A percentile compares a stretch with the other conserved stretches of the same genome.
These are phyloP conservation scores for Molorchus minor DNA, from an alignment of 2,888 invertebrate genomes.

Conservation along the genomic window DNA sequence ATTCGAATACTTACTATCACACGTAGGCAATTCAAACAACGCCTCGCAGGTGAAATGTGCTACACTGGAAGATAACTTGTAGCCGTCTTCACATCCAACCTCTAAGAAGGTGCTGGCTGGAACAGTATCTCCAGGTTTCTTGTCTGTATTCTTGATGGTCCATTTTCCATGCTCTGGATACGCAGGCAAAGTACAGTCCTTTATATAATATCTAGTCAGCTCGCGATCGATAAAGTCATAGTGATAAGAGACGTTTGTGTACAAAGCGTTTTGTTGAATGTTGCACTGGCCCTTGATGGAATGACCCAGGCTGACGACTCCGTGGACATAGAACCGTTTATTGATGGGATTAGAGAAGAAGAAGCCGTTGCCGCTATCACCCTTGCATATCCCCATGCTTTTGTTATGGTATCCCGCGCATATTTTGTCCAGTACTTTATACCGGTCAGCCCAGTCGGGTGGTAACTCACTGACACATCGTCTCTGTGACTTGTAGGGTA, in stretches of 20 bases:
- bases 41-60: conserved; percentile 25
- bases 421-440: conserved; percentile 32
- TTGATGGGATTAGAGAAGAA: neutral
- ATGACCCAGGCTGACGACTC: neutral
- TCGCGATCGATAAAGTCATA: conserved; percentile 32
- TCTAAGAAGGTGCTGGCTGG: conserved; percentile 21
- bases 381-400: conserved; percentile 32
- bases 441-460: conserved; percentile 29
- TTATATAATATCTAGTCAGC: conserved; percentile 25
- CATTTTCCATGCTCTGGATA: conserved; percentile 33
- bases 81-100: conserved; percentile 29
- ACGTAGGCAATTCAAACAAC: conserved; percentile 23
- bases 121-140: conserved; percentile 28
- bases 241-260: conserved; percentile 31
- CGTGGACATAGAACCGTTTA: conserved; percentile 1
- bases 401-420: conserved; percentile 29
- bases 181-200: conserved; percentile 33
- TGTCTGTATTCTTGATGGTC: conserved; percentile 21
- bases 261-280: conserved; percentile 31
- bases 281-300: conserved; percentile 19
- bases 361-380: neutral
- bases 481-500: conserved; percentile 29
- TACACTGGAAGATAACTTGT: conserved; percentile 18
- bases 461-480: conserved; percentile 32
- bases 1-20: conserved; percentile 10